Evolutionary conservation across 2,888 invertebrate genomes (phyloP), one percentile per base, ranked within the genome.

Genomic region (Spilosoma lubricipeda): DNA sequence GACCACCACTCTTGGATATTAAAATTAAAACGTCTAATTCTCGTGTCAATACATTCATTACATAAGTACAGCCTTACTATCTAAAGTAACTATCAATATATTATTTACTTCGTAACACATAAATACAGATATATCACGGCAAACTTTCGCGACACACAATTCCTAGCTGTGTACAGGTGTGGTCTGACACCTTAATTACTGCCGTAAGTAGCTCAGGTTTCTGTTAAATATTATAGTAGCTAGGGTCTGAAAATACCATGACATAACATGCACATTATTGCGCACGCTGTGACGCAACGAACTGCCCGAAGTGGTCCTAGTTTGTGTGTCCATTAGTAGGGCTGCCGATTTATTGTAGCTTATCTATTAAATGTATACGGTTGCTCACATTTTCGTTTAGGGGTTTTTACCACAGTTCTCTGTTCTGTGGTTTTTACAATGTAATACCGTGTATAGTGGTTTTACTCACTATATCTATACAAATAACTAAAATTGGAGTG

Each of bases 171-270:
- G n/a, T n/a, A 27, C 33, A 48, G 48, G 30, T 18, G 66, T 45
- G 52, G 36, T n/a, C 45, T 42, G 75, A 73, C 66, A 76, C 48
- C 64, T 63, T 74, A 75, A 75, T 75, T 64, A 74, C n/a, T 30
- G 70, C 8, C 30, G 33, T 67, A 72, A 30, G 45, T 67, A 48
- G 36, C 23, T 30, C 59, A 45, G n/a, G 36, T 67, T 59, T 67
- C n/a, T 63, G 7, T n/a, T 59, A 67, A 45, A 67, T 27, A 56
- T 42, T 27, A 20, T 11, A 3, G 56, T 59, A 18, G n/a, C 27
- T 67, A 67, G 23, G 15, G 33, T 30, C 11, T 7, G 7, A 45
- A 27, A 42, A 3, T 45, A 45, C 18, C 39, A 30, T 18, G 23
- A 30, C 13, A 59, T 33, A 45, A 27, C n/a, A 59, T 33, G 33